Conservation (phyloP, 2,797 vertebrate genomes). For the Sebastiscus albofasciatus region DNA sequence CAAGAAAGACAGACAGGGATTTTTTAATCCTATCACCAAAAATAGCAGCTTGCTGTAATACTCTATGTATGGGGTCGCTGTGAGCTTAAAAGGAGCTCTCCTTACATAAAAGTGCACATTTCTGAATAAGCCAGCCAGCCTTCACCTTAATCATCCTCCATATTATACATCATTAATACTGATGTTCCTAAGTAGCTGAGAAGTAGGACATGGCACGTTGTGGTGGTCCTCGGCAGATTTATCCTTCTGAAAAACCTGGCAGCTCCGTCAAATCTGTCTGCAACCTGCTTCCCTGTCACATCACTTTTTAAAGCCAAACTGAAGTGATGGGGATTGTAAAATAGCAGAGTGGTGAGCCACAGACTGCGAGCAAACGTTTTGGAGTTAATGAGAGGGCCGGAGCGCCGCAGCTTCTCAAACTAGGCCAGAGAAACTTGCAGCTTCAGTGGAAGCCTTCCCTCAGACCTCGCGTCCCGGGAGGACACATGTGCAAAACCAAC, state of each 20-base stretch:
- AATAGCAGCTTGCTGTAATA: slow-evolving; percentile 67
- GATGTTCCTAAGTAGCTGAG: slow-evolving; percentile 72
- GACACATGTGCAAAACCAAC: slow-evolving; percentile 52
- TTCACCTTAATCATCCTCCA: slow-evolving; percentile 69
- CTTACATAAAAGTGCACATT: slow-evolving; percentile 68
- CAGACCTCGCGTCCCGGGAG: slow-evolving; percentile 58
- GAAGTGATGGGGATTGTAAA: slow-evolving; percentile 73
- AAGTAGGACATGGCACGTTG: slow-evolving; percentile 55
- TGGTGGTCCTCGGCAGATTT: slow-evolving; percentile 61
- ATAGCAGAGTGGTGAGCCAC: slow-evolving; percentile 74
- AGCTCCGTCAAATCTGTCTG: slow-evolving; percentile 71
- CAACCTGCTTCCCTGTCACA: slow-evolving; percentile 74
- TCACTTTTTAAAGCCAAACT: slow-evolving; percentile 63
- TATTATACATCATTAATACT: slow-evolving; percentile 75
- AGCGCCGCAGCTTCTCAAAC: slow-evolving; percentile 61
- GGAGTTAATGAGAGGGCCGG: slow-evolving; percentile 75
- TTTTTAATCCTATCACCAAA: slow-evolving; percentile 71
- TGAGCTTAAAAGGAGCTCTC: slow-evolving; percentile 60
- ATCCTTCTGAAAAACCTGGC: slow-evolving; percentile 54
- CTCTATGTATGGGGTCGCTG: slow-evolving; percentile 31
- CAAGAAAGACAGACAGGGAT: slow-evolving; percentile 51
- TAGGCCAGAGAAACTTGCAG: slow-evolving; percentile 65
- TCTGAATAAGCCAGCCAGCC: slow-evolving; percentile 58
- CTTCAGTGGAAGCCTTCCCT: slow-evolving; percentile 54
- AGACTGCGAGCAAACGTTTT: slow-evolving; percentile 62